These are phyloP conservation scores for Lomographa bimaculata DNA, from an alignment of 2,888 invertebrate species.

Conservation along the genomic window DNA sequence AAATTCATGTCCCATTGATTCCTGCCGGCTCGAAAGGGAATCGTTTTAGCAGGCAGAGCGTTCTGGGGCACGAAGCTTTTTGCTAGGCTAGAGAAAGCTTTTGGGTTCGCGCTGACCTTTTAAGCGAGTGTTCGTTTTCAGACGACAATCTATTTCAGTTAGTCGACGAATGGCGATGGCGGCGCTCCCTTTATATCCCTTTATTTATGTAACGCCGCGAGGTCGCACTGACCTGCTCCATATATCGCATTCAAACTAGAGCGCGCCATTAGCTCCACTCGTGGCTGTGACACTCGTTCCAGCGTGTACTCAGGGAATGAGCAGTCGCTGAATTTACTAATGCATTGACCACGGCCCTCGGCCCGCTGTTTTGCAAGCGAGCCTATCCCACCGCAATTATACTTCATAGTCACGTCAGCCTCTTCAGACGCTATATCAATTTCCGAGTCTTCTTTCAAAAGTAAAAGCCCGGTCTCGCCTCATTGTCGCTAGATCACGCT, in stretches of 20 bases:
- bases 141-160: constrained; percentile 19
- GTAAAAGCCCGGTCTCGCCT: too few species aligned
- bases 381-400: too few species aligned
- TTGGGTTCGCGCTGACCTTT: constrained; percentile 13
- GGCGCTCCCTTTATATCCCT: constrained; percentile 18
- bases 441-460: too few species aligned
- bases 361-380: too few species aligned
- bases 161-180: constrained; percentile 1
- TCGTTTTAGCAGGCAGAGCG: neutral
- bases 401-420: too few species aligned
- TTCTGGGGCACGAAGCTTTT: constrained; percentile 5
- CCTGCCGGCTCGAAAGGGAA: constrained; percentile 2
- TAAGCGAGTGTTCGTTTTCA: constrained; percentile 13
- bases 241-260: constrained; percentile 15
- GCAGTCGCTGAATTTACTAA: neutral
- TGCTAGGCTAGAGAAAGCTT: constrained; percentile 3
- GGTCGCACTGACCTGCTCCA: constrained; percentile 18
- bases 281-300: constrained; percentile 1
- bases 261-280: constrained; percentile 6
- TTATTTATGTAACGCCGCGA: constrained; percentile 11
- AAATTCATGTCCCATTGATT: constrained; percentile 13
- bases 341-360: neutral
- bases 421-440: too few species aligned
- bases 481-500: neutral
- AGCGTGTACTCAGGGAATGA: neutral